Evolutionary conservation across 2,888 invertebrate genomes (phyloP), one percentile per base, ranked within the genome.

Genomic region (Scelioninae gen. 1): DNA sequence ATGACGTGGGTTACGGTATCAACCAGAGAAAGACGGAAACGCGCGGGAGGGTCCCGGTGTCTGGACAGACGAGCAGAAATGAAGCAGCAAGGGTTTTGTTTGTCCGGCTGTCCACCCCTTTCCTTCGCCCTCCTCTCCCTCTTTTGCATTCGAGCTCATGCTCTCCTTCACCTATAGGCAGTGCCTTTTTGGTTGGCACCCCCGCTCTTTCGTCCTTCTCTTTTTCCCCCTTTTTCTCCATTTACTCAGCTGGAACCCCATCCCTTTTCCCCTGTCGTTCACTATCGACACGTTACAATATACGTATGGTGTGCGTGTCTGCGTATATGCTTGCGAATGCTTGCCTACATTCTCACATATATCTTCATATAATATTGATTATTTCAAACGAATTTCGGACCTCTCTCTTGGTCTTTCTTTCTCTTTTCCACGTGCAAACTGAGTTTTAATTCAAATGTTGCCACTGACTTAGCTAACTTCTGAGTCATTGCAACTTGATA

Each of bases 61-160:
- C 92, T 92, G 91, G 91, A 91, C 90, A 91, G 92, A 90, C 91
- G 90, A 89, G 90, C 89, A 91, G 91, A 91, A 91, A 91, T 91
- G 91, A 91, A 91, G 91, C 91, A 90, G 90, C 90, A 92, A 90
- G 91, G 92, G 91, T 91, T 92, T 92, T 92, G 92, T 92, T 92
- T 92, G 92, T 92, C 92, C 92, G 90, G 89, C 90, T 89, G 91
- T 90, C 90, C 90, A 89, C n/a, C 90, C 91, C 90, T 89, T 90
- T 90, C 89, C 84, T 85, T 85, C 76, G 62, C 63, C 85, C 63
- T 76, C 84, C 65, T 77, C 81, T 84, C 71, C 69, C 85, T 74
- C 63, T 83, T 66, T 76, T 77, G 76, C 81, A 84, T 75, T 66
- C 82, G 81, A 66, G 74, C 66, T 38, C 51, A 62, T 68, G 72